Evolutionary conservation across 2,888 invertebrate genomes (phyloP), one percentile per base, ranked within the genome.

Genomic region (Andrena praecox): DNA sequence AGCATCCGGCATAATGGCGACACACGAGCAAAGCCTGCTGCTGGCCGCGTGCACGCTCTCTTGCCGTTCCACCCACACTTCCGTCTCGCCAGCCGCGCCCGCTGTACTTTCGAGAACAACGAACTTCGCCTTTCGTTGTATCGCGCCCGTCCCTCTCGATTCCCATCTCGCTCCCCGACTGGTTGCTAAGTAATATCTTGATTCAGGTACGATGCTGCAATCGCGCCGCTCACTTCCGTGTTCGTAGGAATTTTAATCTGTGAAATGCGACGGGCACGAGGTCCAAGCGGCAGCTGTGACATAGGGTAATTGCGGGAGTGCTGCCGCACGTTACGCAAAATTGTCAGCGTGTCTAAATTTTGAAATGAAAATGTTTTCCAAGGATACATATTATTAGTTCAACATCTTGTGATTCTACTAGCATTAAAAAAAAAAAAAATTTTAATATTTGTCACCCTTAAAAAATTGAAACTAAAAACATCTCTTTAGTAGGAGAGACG

Each of bases 51-150:
- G 54, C 29, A 63, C 29, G n/a, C 64, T 56, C 27, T 10, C 29
- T 59, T 33, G 62, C 73, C 54, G 72, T 78, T 82, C 56, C 56
- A 10, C 42, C 16, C 42, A 69, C 60, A 75, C 74, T 77, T 87
- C 85, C 80, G 85, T 72, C 77, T 69, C 63, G 64, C 67, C 16
- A 62, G 63, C 33, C 33, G 66, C 71, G 66, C 5, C 62, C 60
- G 60, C 42, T 52, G 72, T 80, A 78, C 64, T 56, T 77, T 82
- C 69, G 72, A 70, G 80, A 80, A 87, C 87, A 83, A 87, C 74
- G 82, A 82, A 24, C 67, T 69, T 59, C 42, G 56, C 48, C 70
- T 62, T 60, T 24, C 35, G 62, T 77, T 67, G 60, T 50, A 31
- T 48, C 35, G 12, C 12, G 16, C 35, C 5, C 35, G 35, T 27